Evolutionary conservation across 1,140 invertebrate species (phyloP), one percentile per base, ranked within the genome.

Genomic region (Camponotus floridanus): DNA sequence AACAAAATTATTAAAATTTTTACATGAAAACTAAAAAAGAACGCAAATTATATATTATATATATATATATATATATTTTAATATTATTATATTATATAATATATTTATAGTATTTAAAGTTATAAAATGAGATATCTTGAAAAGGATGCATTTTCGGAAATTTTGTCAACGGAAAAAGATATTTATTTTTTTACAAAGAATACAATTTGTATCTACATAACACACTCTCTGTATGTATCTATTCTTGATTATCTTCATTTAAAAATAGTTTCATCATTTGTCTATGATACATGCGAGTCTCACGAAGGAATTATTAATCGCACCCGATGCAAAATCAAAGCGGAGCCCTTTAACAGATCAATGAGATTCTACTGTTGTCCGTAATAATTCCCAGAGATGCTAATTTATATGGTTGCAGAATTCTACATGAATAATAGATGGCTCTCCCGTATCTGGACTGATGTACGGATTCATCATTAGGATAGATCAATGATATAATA

Each of bases 401-500:
- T 74, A 74, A 79, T 79, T 68, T 73, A 18, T 80, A 31, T 33
- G 62, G 78, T 48, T 57, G 45, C 15, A n/a, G 80, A 85, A 74
- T 78, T 80, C 31, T 57, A 39, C 51, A 42, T 36, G 76, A 87
- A 88, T 85, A 85, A 88, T 85, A 71, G 71, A 88, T 71, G 67
- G 39, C 13, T 74, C 26, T 61, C 71, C 48, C 59, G 67, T 78
- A 67, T 78, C 39, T 51, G 45, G 51, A 64, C 51, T 55, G 67
- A 85, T 73, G 13, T 59, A 36, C 48, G 33, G 61, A 9, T 61
- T 65, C 45, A 73, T 62, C 65, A 76, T 87, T 87, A 51, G 55
- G 31, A 79, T 68, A 85, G 87, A 59, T 88, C 73, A 76, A 88
- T 88, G 80, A 87, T 85, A 59, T 45, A 71, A 71, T 57, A 81